A percentile compares a stretch with the other conserved stretches of the same genome.
Evolutionary conservation across 1,140 invertebrate species (phyloP).

Genomic region (Vollenhovia emeryi): DNA sequence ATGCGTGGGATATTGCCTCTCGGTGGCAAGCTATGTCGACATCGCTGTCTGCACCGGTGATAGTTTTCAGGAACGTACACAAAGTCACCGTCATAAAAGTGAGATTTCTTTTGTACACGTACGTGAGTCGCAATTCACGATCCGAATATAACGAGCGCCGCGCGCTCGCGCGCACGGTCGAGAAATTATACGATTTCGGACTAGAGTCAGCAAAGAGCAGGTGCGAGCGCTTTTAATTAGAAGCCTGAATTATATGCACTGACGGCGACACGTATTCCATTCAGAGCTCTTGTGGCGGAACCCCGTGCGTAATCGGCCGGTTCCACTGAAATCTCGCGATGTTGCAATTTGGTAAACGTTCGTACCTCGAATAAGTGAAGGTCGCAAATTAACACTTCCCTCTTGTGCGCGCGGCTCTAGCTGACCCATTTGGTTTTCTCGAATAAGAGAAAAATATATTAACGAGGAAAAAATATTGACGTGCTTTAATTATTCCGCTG

Average conservation of each 20-base stretch:
- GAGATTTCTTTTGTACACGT: constrained; percentile 41
- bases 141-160: constrained; percentile 20
- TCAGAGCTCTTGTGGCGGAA: not conserved
- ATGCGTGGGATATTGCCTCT: constrained; percentile 51
- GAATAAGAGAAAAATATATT: constrained; percentile 19
- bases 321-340: not conserved
- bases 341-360: not conserved
- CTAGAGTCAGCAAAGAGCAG: not conserved
- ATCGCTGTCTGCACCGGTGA: not conserved
- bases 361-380: not conserved
- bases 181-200: constrained; percentile 40
- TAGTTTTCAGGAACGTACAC: constrained; percentile 32
- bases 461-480: not conserved
- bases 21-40: constrained; percentile 25
- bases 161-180: not conserved
- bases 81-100: constrained; percentile 35
- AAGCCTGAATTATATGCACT: constrained; percentile 43
- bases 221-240: constrained; percentile 52
- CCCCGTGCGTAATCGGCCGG: not conserved
- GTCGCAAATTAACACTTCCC: constrained; percentile 2
- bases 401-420: not conserved
- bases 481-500: not conserved
- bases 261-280: constrained; percentile 29
- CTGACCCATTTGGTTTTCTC: not conserved
- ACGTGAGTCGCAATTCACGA: constrained; percentile 10